Conservation (phyloP, 92 coral and sea anemone species). For the Siderastrea siderea region DNA sequence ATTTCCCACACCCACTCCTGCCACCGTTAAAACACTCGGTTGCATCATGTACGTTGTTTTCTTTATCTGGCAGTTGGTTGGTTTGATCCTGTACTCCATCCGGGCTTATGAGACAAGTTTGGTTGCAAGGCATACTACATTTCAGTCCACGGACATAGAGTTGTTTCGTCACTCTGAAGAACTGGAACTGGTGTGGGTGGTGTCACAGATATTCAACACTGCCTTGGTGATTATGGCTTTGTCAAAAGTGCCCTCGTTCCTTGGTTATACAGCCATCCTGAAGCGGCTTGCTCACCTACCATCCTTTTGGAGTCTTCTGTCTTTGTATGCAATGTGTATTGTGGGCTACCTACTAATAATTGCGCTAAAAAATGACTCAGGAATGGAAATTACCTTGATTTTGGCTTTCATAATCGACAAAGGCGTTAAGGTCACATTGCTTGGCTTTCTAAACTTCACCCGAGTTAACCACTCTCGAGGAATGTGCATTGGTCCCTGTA, state of each 20-base stretch:
- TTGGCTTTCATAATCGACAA: slow-evolving; percentile 15
- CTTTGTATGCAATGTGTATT: slow-evolving; percentile 23
- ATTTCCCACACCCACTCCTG: not conserved
- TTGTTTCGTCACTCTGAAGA: slow-evolving; percentile 38
- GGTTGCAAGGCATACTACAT: slow-evolving; percentile 43
- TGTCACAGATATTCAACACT: slow-evolving; percentile 36
- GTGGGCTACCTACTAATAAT: slow-evolving; percentile 41
- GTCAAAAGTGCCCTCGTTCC: slow-evolving; percentile 38
- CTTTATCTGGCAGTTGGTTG: slow-evolving; percentile 52
- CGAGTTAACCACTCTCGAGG: slow-evolving; percentile 22
- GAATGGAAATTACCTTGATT: slow-evolving; percentile 22
- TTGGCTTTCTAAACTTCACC: slow-evolving; percentile 52
- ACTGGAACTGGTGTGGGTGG: slow-evolving; percentile 53
- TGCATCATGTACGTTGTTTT: slow-evolving; percentile 19
- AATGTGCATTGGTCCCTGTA: not conserved
- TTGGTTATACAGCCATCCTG: slow-evolving; percentile 34
- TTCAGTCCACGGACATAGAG: slow-evolving; percentile 22
- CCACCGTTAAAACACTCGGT: not conserved
- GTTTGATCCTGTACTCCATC: slow-evolving; percentile 47
- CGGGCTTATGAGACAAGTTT: slow-evolving; percentile 48
- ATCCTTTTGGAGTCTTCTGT: slow-evolving; percentile 30
- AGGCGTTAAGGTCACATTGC: slow-evolving; percentile 5
- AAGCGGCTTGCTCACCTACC: slow-evolving; percentile 56
- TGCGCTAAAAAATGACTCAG: not conserved
- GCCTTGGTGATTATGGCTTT: slow-evolving; percentile 20